Percentiles rank a stretch among this genome's conserved stretches.
Evolutionary conservation across 2,888 invertebrate genomes (phyloP).

Genomic region (Automeris io): DNA sequence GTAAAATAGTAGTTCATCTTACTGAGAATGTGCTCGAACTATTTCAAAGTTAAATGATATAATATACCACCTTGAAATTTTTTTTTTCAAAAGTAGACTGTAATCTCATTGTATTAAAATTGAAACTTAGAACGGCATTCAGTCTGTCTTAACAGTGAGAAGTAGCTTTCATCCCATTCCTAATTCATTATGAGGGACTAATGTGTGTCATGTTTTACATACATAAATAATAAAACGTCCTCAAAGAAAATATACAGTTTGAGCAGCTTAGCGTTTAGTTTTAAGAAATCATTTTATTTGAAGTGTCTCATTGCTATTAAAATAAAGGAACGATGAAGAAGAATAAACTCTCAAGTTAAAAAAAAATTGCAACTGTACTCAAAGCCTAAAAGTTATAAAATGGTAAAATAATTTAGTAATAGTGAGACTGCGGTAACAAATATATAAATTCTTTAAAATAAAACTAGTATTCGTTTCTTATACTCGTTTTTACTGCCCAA

Average conservation of each 20-base stretch:
- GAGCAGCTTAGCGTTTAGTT: too few species aligned
- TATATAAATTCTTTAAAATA: too few species aligned
- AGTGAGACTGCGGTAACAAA: too few species aligned
- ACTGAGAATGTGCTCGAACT: background rate
- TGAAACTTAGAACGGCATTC: background rate
- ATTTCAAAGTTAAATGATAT: slow-evolving; percentile 1
- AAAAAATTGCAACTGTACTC: too few species aligned
- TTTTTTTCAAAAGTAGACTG: background rate
- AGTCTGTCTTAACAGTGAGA: slow-evolving; percentile 2
- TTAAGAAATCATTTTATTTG: too few species aligned
- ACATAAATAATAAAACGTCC: slow-evolving; percentile 12
- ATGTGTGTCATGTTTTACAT: slow-evolving; percentile 12
- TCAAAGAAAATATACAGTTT: background rate
- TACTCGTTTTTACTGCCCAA: too few species aligned
- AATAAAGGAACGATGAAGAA: too few species aligned
- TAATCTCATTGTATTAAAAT: background rate
- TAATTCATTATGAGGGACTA: slow-evolving; percentile 16
- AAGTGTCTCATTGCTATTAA: too few species aligned
- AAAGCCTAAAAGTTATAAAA: too few species aligned
- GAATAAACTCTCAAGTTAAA: too few species aligned
- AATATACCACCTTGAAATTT: background rate
- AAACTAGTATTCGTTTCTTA: too few species aligned
- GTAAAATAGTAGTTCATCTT: background rate
- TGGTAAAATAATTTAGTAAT: too few species aligned
- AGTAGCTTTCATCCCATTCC: slow-evolving; percentile 13